Evolutionary conservation across 2,888 invertebrate genomes (phyloP).

Genomic region (Pharmacophagus antenor): DNA sequence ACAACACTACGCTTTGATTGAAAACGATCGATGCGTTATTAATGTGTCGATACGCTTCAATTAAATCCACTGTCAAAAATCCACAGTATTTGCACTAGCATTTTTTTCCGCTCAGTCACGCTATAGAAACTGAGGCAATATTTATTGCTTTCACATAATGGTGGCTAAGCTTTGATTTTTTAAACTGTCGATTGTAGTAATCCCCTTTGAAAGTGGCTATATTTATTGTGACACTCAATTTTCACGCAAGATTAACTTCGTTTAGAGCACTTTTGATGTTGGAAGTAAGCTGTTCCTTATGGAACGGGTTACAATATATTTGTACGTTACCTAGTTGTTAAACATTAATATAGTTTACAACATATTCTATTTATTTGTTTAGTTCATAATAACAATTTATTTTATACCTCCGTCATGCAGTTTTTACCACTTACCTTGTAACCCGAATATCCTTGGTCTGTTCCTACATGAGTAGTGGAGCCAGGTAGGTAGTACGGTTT

Average conservation of each 20-base stretch:
- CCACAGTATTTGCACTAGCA: slow-evolving; percentile 8
- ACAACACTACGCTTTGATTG: slow-evolving; percentile 6
- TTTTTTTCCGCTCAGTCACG: slow-evolving; percentile 31
- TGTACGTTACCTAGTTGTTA: too few species aligned
- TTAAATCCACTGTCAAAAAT: slow-evolving; percentile 23
- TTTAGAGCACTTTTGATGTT: slow-evolving; percentile 36
- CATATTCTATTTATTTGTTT: background rate
- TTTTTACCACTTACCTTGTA: too few species aligned
- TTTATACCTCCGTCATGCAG: too few species aligned
- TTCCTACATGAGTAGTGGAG: too few species aligned
- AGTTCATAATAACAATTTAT: too few species aligned
- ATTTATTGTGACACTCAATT: slow-evolving; percentile 68
- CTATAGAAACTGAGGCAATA: slow-evolving; percentile 44
- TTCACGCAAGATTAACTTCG: slow-evolving; percentile 63
- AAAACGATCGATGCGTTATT: slow-evolving; percentile 21
- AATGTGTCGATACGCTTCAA: slow-evolving; percentile 20
- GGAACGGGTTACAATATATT: slow-evolving; percentile 3
- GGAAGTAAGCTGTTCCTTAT: slow-evolving; percentile 8
- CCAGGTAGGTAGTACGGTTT: too few species aligned
- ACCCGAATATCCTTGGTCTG: too few species aligned
- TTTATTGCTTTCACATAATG: slow-evolving; percentile 52
- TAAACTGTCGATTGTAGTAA: slow-evolving; percentile 46
- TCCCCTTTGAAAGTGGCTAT: slow-evolving; percentile 51
- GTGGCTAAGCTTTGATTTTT: slow-evolving; percentile 48
- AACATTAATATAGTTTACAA: background rate